Evolutionary conservation across 2,113 vertebrate species (phyloP).

Genomic region (Glaucidium brasilianum): DNA sequence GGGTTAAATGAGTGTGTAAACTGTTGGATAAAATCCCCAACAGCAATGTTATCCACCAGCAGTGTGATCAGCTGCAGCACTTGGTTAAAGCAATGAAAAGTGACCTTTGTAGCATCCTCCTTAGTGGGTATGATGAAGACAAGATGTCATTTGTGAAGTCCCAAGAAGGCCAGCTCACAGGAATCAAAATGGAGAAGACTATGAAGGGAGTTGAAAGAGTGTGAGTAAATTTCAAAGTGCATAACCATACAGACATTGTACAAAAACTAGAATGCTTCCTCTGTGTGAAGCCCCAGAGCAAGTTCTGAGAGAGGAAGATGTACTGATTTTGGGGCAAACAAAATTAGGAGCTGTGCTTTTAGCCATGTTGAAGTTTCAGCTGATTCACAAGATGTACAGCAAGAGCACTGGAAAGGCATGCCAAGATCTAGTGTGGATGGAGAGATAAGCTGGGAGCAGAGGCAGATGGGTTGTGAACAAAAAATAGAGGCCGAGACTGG

Average conservation of each 20-base stretch:
- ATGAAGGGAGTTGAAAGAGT: background rate
- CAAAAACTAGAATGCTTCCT: background rate
- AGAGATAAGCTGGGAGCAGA: background rate
- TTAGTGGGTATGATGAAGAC: background rate
- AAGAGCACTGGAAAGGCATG: background rate
- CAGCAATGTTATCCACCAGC: background rate
- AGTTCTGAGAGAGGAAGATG: background rate
- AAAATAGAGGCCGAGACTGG: background rate
- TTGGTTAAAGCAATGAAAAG: background rate
- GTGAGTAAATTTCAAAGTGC: background rate
- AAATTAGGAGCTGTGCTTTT: background rate
- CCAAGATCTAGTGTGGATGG: background rate
- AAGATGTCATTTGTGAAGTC: background rate
- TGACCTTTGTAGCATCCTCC: background rate
- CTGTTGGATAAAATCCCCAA: background rate
- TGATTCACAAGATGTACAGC: background rate
- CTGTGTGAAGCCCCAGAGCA: background rate
- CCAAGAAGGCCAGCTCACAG: background rate
- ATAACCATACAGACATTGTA: background rate
- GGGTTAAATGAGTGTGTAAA: background rate
- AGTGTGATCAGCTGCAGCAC: background rate
- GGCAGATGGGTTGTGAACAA: background rate
- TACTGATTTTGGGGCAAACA: background rate
- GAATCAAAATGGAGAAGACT: background rate
- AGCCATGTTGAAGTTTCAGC: background rate